Conservation (phyloP, 2,888 invertebrate species). For the Linyphia triangularis region DNA sequence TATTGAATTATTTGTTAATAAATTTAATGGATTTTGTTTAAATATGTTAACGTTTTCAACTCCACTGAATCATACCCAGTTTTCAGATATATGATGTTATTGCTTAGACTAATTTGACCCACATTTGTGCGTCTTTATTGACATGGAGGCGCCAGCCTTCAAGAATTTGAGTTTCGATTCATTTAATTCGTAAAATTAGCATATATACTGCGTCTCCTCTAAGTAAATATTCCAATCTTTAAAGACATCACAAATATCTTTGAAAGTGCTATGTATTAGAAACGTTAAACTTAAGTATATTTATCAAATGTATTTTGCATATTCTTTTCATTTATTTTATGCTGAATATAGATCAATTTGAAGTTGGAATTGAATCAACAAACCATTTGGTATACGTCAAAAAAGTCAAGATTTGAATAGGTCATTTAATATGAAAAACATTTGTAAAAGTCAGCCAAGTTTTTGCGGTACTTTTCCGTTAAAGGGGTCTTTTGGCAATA, state of each 20-base stretch:
- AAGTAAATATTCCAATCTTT: background rate
- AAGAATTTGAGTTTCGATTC: background rate
- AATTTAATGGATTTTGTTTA: too few relatives aligned
- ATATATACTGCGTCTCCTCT: background rate
- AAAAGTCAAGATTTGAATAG: too few relatives aligned
- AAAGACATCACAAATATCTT: background rate
- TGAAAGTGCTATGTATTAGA: background rate
- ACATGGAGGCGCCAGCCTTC: slow-evolving; percentile 19
- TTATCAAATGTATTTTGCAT: background rate
- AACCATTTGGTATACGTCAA: too few relatives aligned
- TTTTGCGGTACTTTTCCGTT: too few relatives aligned
- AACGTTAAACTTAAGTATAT: background rate
- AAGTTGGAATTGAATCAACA: background rate
- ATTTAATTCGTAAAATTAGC: background rate
- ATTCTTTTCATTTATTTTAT: background rate
- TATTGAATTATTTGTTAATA: too few relatives aligned
- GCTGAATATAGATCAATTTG: background rate
- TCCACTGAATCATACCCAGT: too few relatives aligned
- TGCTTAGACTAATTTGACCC: slow-evolving; percentile 28
- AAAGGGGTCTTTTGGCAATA: too few relatives aligned
- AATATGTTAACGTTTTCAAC: too few relatives aligned
- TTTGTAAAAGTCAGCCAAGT: too few relatives aligned
- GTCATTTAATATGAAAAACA: too few relatives aligned
- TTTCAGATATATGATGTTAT: too few relatives aligned
- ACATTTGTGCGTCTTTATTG: slow-evolving; percentile 11